Conservation (phyloP, 2,888 invertebrate genomes). For the Craniophora ligustri region DNA sequence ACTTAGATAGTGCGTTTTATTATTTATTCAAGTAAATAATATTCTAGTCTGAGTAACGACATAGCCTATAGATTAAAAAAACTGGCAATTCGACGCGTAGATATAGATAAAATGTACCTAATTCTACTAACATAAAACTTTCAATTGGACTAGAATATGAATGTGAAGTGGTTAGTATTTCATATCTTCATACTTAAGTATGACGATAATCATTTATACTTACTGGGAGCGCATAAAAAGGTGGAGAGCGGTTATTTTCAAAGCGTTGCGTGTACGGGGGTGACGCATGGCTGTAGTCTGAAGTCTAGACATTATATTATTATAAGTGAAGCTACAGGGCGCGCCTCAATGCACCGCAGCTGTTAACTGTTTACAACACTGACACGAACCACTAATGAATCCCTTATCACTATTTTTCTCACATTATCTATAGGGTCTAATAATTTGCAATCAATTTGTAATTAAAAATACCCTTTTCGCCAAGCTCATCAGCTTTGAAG, state of each 20-base stretch:
- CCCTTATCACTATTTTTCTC: slow-evolving; percentile 66
- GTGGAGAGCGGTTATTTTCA: slow-evolving; percentile 70
- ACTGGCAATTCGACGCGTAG: neutral
- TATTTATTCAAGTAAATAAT: neutral
- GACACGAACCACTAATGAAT: slow-evolving; percentile 80
- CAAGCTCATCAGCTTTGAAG: slow-evolving; percentile 9
- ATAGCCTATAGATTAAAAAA: slow-evolving; percentile 18
- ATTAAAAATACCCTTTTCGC: slow-evolving; percentile 18
- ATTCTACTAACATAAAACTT: slow-evolving; percentile 26
- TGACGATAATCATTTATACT: slow-evolving; percentile 42
- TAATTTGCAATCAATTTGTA: slow-evolving; percentile 39
- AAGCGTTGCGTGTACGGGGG: slow-evolving; percentile 82
- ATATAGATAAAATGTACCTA: slow-evolving; percentile 23
- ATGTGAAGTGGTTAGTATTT: slow-evolving; percentile 36
- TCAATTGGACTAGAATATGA: slow-evolving; percentile 39
- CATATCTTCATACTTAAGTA: slow-evolving; percentile 33
- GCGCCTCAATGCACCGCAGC: slow-evolving; percentile 76
- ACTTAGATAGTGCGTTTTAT: neutral
- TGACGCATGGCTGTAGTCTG: slow-evolving; percentile 75
- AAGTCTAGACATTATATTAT: slow-evolving; percentile 77
- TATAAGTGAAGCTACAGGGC: slow-evolving; percentile 49
- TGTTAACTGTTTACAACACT: slow-evolving; percentile 75
- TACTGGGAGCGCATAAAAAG: slow-evolving; percentile 54
- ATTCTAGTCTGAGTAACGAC: neutral
- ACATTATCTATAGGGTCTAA: slow-evolving; percentile 17